Conservation (phyloP, 2,888 invertebrate genomes). For the Himalopsyche kuldschensis region DNA sequence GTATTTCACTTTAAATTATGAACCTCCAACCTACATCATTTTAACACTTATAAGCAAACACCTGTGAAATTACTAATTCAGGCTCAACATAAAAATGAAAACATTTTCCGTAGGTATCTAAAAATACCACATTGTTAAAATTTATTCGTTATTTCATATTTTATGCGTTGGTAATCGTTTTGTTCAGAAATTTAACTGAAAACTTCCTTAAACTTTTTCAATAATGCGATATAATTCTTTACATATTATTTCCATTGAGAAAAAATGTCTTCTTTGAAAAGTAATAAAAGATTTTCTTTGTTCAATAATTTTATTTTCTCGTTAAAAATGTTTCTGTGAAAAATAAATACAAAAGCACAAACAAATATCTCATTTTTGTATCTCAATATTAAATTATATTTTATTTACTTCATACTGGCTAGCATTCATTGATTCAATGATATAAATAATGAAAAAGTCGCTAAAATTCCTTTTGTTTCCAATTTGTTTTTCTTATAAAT, state of each 20-base stretch:
- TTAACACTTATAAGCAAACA: neutral
- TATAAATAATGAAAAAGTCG: neutral
- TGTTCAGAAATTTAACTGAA: neutral
- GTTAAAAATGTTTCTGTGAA: neutral
- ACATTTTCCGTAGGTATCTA: neutral
- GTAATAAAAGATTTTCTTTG: constrained; percentile 4
- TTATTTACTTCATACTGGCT: neutral
- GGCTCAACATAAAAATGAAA: neutral
- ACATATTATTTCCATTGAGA: constrained; percentile 12
- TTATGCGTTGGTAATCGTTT: constrained; percentile 1
- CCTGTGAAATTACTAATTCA: neutral
- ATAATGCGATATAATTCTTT: constrained; percentile 4
- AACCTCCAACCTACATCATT: too few relatives aligned
- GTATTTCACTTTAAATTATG: too few relatives aligned
- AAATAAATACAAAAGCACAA: neutral
- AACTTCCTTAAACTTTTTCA: neutral
- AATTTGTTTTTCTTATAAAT: neutral
- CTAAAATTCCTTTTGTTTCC: neutral
- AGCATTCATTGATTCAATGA: neutral
- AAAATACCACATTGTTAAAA: neutral
- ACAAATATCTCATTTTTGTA: neutral
- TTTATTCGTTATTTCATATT: neutral
- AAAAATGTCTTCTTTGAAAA: neutral
- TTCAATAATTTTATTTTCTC: neutral
- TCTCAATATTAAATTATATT: neutral